Percentiles rank a stretch among this genome's conserved stretches.
Evolutionary conservation across 1,140 invertebrate species (phyloP).

Genomic region (Drosophila santomea): DNA sequence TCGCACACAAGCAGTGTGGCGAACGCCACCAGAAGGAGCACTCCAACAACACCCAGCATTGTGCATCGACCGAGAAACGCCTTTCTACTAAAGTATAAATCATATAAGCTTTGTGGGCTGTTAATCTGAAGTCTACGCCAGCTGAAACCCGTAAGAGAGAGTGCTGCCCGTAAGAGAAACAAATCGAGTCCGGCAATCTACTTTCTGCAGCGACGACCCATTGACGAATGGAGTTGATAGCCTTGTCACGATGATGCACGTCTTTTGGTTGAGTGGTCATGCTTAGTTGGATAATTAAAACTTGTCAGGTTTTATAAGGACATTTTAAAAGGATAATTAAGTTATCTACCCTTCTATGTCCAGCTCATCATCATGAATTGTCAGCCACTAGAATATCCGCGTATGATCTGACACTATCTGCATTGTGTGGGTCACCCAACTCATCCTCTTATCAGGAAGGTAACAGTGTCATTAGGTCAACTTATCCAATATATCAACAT

Average conservation of each 20-base stretch:
- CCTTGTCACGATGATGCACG: not conserved
- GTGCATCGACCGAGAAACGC: constrained; percentile 10
- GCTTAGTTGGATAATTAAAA: not conserved
- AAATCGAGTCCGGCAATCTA: not conserved
- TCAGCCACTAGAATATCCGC: too few species aligned
- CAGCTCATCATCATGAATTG: not conserved
- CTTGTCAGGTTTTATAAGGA: not conserved
- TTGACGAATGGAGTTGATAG: not conserved
- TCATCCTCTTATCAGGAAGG: not conserved
- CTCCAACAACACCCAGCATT: constrained; percentile 42
- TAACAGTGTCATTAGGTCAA: not conserved
- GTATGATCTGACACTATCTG: not conserved
- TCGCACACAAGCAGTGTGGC: constrained; percentile 56
- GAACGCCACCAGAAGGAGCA: constrained; percentile 41
- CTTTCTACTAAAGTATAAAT: constrained; percentile 22
- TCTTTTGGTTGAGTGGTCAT: not conserved
- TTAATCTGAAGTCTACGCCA: constrained; percentile 1
- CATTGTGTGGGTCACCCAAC: not conserved
- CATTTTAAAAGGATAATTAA: not conserved
- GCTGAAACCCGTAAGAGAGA: not conserved
- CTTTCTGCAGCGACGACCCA: not conserved
- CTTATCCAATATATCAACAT: not conserved
- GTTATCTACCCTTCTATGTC: not conserved
- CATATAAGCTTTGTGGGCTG: not conserved
- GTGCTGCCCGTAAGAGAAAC: not conserved